Evolutionary conservation across 2,797 vertebrate species (phyloP).

Genomic region (Adelosebastes latens): DNA sequence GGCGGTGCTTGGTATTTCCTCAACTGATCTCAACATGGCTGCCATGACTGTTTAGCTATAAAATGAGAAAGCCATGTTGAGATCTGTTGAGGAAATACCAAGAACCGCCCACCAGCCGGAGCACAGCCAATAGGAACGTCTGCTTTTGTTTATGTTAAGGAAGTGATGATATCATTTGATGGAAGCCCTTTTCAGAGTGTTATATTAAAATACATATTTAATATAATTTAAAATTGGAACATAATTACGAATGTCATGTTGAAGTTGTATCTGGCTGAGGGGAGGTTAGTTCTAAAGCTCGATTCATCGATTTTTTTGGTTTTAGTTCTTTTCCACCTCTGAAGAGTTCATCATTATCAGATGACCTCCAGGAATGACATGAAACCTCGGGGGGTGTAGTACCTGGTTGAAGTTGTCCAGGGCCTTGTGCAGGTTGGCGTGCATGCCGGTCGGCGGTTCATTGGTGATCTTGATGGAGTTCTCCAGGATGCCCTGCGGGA

Average conservation of each 20-base stretch:
- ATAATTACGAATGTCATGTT: background rate
- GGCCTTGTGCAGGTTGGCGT: slow-evolving; percentile 94
- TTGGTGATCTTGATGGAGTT: slow-evolving; percentile 96
- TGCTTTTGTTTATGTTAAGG: no score
- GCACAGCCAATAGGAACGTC: no score
- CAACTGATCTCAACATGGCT: no score
- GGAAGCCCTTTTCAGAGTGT: background rate
- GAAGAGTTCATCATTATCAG: background rate
- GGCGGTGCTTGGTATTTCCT: no score
- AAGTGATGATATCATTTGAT: background rate
- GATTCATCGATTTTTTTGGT: background rate
- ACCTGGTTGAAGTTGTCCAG: slow-evolving; percentile 98
- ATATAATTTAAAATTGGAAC: background rate
- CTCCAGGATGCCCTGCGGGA: slow-evolving; percentile 95
- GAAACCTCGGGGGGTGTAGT: background rate
- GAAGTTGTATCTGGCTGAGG: background rate
- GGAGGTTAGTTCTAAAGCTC: background rate
- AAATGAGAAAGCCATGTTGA: no score
- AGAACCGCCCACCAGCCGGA: no score
- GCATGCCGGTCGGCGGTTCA: slow-evolving; percentile 91
- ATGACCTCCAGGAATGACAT: background rate
- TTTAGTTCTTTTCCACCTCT: background rate
- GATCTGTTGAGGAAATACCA: no score
- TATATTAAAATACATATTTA: background rate
- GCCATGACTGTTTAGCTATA: no score